Base-by-base conservation (phyloP, 2,888 invertebrate genomes). In the Acanthoscelides obtectus region DNA sequence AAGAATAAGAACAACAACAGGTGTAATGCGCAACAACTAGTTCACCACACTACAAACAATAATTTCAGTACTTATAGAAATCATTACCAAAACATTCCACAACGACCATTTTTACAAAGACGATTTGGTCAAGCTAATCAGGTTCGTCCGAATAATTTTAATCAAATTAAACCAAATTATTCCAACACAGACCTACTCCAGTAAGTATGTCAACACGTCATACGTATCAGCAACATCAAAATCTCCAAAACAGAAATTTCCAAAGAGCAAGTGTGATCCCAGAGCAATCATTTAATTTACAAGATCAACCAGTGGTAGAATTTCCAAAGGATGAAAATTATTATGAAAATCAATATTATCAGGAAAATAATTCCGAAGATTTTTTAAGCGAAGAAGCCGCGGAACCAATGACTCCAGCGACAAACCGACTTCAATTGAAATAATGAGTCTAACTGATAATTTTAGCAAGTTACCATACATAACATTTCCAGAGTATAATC, bases 381-480 rank as follows among this genome's bases (percentile, higher is more conserved):
- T 72, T 71, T 72, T 72, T 68, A 69, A 66, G 27, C n/a, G 66
- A 65, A 20, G 25, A 22, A 25, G 70, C 67, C 45, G 70, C 67
- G 72, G 72, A 64, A 72, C 45, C 45, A 45, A n/a, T n/a, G n/a
- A n/a, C n/a, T n/a, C n/a, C n/a, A n/a, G n/a, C n/a, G 45, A 45
- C 12, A 17, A 17, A 45, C 45, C 17, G 1, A 45, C 17, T 45
- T 6, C 6, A 45, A 12, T 17, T 45, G 45, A 45, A 17, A 6
- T 45, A 45, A 45, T 45, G 45, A 45, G 45, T 45, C 17, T 45
- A 17, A 12, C 45, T 45, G 45, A 45, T 6, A 12, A 6, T 6
- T 17, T 12, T 12, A 45, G 45, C 17, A 8, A 25, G 8, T 8
- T 25, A 3, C 25, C 65, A 20, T 65, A 5, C 20, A 65, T 65